Base-by-base conservation (phyloP, 2,888 invertebrate genomes). In the Sicus ferrugineus region DNA sequence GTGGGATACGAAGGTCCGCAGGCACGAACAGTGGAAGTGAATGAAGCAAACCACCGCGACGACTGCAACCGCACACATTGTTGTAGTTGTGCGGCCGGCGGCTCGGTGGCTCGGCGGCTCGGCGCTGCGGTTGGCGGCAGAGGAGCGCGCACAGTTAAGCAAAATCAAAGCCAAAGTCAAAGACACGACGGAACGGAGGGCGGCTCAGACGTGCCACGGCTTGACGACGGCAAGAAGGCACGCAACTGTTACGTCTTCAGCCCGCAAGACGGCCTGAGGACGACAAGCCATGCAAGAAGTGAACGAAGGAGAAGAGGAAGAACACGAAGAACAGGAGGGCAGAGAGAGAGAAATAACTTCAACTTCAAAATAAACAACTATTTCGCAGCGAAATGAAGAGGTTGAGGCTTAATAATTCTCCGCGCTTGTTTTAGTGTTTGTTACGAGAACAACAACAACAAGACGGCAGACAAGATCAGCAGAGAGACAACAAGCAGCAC, bases 81-180 rank as follows among this genome's bases (percentile, higher is more conserved):
- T n/a, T n/a, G n/a, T n/a, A n/a, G n/a, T n/a, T n/a, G n/a, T n/a
- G n/a, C n/a, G n/a, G n/a, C n/a, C n/a, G n/a, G n/a, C n/a, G n/a
- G n/a, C n/a, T n/a, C 19, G 48, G 48, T 19, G 21, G 21, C n/a
- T 16, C 2, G 14, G 50, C 19, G 11, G 52, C 23, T 2, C 21
- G 52, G 21, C 21, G 19, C 52, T 16, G 21, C 9, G 3, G 7
- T 21, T 19, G n/a, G n/a, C n/a, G n/a, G n/a, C n/a, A n/a, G n/a
- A n/a, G 50, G 50, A 38, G 16, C 42, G 48, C n/a, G 26, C 26
- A 56, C n/a, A 38, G 54, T 28, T 31, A 65, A 54, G 65, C 34
- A 65, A 54, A 34, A 46, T 38, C 58, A 70, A 70, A 69, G 64
- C 58, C 69, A 72, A 72, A 72, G 69, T 65, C 72, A 72, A 58